Percentiles rank a stretch among this genome's conserved stretches.
These are phyloP conservation scores for Thripadectes ignobilis DNA, from an alignment of 2,797 vertebrate genomes.

Conservation along the genomic window DNA sequence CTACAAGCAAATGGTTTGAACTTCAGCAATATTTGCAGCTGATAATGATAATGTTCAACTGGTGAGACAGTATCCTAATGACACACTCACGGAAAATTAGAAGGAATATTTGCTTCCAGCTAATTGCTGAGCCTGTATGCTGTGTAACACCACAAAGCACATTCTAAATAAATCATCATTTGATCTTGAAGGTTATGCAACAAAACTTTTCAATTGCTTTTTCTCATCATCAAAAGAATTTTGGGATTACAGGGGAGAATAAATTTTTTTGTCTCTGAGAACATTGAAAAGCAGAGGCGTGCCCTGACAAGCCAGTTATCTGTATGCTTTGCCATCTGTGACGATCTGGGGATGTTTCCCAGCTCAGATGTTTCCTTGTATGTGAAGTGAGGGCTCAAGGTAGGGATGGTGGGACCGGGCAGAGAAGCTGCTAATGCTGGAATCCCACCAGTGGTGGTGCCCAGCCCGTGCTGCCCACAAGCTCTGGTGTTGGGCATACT, in stretches of 20 bases:
- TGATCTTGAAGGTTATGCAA: slow-evolving; percentile 18
- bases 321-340: not conserved
- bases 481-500: rapidly evolving
- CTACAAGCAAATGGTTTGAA: not conserved
- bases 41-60: not conserved
- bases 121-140: not conserved
- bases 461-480: not conserved
- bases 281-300: not conserved
- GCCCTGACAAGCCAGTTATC: not conserved
- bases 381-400: not conserved
- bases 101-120: slow-evolving; percentile 25
- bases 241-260: not conserved
- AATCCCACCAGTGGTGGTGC: not conserved
- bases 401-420: not conserved
- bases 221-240: slow-evolving; percentile 11
- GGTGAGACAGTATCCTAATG: not conserved
- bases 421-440: not conserved
- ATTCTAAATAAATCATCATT: slow-evolving; percentile 7
- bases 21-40: not conserved
- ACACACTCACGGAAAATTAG: not conserved
- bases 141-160: not conserved
- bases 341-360: not conserved
- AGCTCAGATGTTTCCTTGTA: not conserved
- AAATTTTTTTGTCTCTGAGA: not conserved
- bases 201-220: slow-evolving; percentile 17